A percentile compares a stretch with the other conserved stretches of the same genome.
These are phyloP conservation scores for Mycalesis mineus DNA, from an alignment of 2,888 invertebrate species.

Conservation along the genomic window DNA sequence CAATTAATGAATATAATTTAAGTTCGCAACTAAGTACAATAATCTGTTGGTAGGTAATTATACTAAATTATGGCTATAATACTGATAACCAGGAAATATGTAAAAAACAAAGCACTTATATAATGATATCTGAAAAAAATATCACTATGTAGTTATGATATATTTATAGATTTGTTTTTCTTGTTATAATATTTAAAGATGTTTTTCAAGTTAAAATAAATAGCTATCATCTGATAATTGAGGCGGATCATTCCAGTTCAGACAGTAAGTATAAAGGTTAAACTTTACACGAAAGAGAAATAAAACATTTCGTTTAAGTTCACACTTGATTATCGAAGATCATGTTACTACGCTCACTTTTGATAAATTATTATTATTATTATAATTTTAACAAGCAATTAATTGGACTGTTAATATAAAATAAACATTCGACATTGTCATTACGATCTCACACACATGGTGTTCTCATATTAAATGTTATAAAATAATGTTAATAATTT, in stretches of 20 bases:
- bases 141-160: slow-evolving; percentile 9
- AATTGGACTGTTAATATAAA: neutral
- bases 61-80: neutral
- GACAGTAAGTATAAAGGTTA: neutral
- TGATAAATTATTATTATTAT: neutral
- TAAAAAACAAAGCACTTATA: slow-evolving; percentile 9
- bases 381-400: neutral
- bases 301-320: neutral
- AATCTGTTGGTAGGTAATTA: neutral
- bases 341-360: slow-evolving; percentile 1
- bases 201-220: neutral
- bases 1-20: too few relatives aligned
- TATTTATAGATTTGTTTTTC: slow-evolving; percentile 12
- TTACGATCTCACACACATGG: too few relatives aligned
- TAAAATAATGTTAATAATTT: too few relatives aligned
- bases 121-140: slow-evolving; percentile 8
- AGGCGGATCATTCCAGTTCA: neutral
- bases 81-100: slow-evolving; percentile 12
- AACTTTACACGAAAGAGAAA: neutral
- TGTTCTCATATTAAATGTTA: too few relatives aligned
- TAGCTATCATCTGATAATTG: neutral
- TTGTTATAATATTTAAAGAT: slow-evolving; percentile 2
- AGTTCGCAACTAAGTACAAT: neutral
- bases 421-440: too few relatives aligned
- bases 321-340: neutral